Evolutionary conservation across 37 sponge, comb jelly and placozoan species (phyloP), one percentile per base, ranked within the genome.

Genomic region (Mnemiopsis leidyi): DNA sequence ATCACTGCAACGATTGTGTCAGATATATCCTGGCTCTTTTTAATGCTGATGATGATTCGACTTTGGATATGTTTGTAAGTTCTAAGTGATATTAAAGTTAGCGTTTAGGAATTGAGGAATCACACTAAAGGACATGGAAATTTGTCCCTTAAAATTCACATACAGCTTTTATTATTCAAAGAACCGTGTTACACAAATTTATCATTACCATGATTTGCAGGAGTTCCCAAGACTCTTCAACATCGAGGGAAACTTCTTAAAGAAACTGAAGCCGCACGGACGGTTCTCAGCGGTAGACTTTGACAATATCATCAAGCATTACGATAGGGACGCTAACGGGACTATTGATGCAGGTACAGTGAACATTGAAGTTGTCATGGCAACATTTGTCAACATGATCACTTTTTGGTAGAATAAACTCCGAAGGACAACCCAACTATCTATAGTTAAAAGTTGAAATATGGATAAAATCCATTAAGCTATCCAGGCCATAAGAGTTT

Each of bases 291-390:
- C 90, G 26, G 90, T 85, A 39, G 90, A 85, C 29, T 85, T 85
- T 25, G 90, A 85, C 48, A 85, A 85, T 33, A 85, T 85, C 90
- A 85, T 85, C 90, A 85, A 9, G 39, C 90, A 85, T 39, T 85
- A 85, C 61, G 90, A 85, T 61, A 85, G 90, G 25, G 90, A 85
- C 39, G 48, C 36, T 2, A 85, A 85, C n/a, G 90, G 90, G 32
- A 85, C 90, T 29, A 85, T 85, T 85, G 90, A 85, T 85, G 90
- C 90, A n/a, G 90, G 90, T 85, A 39, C 31, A n/a, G n/a, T n/a
- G 61, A 48, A 48, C 61, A 48, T 48, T 48, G 5, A 48, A 48
- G 9, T 48, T 48, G 61, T n/a, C n/a, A n/a, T n/a, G n/a, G n/a
- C n/a, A n/a, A n/a, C n/a, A n/a, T n/a, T n/a, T n/a, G n/a, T n/a